These are phyloP conservation scores for Rhorus exstirpatorius DNA, from an alignment of 2,888 invertebrate species.

Conservation along the genomic window DNA sequence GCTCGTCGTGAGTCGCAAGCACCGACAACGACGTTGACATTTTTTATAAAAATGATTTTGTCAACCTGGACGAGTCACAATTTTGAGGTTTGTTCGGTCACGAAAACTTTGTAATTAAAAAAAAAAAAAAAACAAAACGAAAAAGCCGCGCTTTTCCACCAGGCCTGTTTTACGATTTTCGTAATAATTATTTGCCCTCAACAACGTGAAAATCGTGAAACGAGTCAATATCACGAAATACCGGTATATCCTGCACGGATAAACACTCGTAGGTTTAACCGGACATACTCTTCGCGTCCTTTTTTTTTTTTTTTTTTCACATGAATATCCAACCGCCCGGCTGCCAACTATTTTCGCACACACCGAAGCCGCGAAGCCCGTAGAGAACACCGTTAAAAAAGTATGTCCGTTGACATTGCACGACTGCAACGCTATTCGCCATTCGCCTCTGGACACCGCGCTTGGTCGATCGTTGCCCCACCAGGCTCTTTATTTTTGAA, in stretches of 20 bases:
- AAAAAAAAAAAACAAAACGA: neutral
- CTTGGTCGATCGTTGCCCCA: conserved; percentile 13
- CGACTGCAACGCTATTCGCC: conserved; percentile 9
- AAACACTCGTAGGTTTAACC: conserved; percentile 16
- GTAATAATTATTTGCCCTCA: conserved; percentile 26
- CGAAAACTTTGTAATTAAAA: too few species aligned
- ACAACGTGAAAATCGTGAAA: conserved; percentile 19
- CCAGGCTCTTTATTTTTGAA: conserved; percentile 56
- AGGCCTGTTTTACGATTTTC: conserved; percentile 12
- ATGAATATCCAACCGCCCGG: too few species aligned
- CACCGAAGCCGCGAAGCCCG: conserved; percentile 11
- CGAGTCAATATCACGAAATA: conserved; percentile 26
- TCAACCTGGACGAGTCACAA: neutral
- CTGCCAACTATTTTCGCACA: conserved; percentile 9
- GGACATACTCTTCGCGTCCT: conserved; percentile 17
- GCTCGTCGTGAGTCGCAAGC: conserved; percentile 91
- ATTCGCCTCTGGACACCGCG: too few species aligned
- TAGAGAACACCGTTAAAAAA: conserved; percentile 66
- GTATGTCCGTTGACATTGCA: conserved; percentile 67
- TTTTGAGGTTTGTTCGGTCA: neutral
- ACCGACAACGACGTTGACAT: conserved; percentile 87
- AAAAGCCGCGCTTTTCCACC: conserved; percentile 40
- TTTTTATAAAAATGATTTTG: conserved; percentile 55
- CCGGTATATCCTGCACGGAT: conserved; percentile 32
- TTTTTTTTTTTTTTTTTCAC: neutral